Conservation (phyloP, 1,140 invertebrate genomes). For the Saccostrea cuccullata region DNA sequence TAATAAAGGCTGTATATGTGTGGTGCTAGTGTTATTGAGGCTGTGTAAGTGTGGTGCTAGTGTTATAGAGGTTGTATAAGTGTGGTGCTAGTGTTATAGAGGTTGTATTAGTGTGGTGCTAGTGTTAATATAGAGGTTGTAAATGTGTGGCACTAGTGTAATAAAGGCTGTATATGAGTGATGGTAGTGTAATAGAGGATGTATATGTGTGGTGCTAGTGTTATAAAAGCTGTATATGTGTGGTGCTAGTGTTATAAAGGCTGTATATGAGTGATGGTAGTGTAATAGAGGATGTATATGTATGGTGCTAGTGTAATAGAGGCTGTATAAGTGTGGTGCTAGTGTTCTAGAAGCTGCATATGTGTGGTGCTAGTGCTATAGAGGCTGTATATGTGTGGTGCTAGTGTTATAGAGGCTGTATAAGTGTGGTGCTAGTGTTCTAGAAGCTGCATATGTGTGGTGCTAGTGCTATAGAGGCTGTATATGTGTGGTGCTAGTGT, state of each 20-base stretch:
- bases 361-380: not conserved
- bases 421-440: not conserved
- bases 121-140: no score
- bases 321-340: not conserved
- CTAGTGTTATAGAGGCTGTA: not conserved
- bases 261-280: not conserved
- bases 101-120: no score
- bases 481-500: not conserved
- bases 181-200: not conserved
- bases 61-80: no score
- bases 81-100: no score
- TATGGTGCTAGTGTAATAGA: not conserved
- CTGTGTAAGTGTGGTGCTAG: no score
- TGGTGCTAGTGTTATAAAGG: no score
- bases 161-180: no score
- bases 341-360: not conserved
- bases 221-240: not conserved
- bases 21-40: no score
- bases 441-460: not conserved
- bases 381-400: not conserved
- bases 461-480: not conserved
- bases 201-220: not conserved
- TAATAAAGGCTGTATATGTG: not conserved
- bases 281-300: not conserved
- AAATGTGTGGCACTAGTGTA: no score